Evolutionary conservation across 2,888 invertebrate species (phyloP).

Genomic region (Drosophila kanekoi): DNA sequence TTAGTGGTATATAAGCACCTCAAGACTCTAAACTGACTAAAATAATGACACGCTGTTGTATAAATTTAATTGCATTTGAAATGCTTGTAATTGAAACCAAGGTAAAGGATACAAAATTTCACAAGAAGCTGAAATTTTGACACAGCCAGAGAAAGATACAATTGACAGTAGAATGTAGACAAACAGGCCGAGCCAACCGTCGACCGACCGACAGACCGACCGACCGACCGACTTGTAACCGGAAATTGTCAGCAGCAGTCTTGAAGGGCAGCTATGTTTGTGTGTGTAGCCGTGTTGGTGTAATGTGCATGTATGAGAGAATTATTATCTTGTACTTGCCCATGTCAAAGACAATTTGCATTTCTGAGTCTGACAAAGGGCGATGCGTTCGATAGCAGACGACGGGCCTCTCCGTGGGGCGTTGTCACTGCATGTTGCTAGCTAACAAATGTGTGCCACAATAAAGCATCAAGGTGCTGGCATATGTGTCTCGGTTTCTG

Average conservation of each 20-base stretch:
- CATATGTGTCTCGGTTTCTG: slow-evolving; percentile 21
- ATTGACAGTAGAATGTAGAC: slow-evolving; percentile 18
- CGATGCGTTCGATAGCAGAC: slow-evolving; percentile 18
- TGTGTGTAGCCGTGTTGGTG: not conserved
- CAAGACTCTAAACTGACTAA: not conserved
- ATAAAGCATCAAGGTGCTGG: slow-evolving; percentile 52
- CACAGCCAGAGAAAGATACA: slow-evolving; percentile 19
- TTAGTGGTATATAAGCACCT: no score
- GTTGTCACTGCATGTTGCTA: slow-evolving; percentile 41
- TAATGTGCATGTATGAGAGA: slow-evolving; percentile 46
- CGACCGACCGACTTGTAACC: slow-evolving; percentile 34
- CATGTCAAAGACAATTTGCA: slow-evolving; percentile 73
- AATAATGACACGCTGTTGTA: slow-evolving; percentile 4
- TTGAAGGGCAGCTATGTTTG: slow-evolving; percentile 11
- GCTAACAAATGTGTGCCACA: slow-evolving; percentile 41
- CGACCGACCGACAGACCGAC: slow-evolving; percentile 9
- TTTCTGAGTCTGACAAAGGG: slow-evolving; percentile 59
- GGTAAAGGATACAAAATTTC: slow-evolving; percentile 35
- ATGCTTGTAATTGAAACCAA: slow-evolving; percentile 45
- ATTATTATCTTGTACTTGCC: slow-evolving; percentile 71
- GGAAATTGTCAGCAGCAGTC: slow-evolving; percentile 52
- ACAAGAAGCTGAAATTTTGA: slow-evolving; percentile 10
- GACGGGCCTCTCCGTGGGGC: slow-evolving; percentile 42
- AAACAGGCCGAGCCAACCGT: not conserved
- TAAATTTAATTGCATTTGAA: slow-evolving; percentile 40